Base-by-base conservation (phyloP, 2,113 vertebrate species). In the Callopanchax toddi region DNA sequence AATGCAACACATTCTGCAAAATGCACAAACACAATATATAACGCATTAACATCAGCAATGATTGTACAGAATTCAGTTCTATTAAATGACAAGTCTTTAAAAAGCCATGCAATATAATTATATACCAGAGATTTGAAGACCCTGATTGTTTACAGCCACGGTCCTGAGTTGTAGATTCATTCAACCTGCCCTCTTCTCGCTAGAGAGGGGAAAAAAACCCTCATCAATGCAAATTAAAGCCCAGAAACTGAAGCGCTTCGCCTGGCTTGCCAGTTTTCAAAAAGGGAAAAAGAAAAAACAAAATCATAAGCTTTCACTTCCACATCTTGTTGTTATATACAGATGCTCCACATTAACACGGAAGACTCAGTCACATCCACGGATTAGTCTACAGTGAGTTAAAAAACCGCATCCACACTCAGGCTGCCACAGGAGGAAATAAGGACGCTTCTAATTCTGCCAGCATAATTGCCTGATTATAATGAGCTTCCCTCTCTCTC, bases 201-300 rank as follows among this genome's bases (percentile, higher is more conserved):
- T 32, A 20, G 17, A 4, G 40, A 43, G 29, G 29, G 29, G 1
- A 76, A 84, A 92, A 91, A 92, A 92, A 90, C 89, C n/a, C n/a
- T 87, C 91, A 93, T 95, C 94, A 93, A 92, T 93, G 93, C 92
- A 94, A 96, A 95, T 94, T 83, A 94, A 91, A 88, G 88, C 85
- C 90, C 92, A 78, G 42, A 92, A 90, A 86, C 87, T 88, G 56
- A 7, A 34, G 78, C 93, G 87, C 71, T 85, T 79, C 55, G 67
- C 83, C 78, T 86, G 88, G 90, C 86, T 92, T 91, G 92, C 90
- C 90, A 85, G 90, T 84, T 82, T 56, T 84, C 89, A 29, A 55
- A 87, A 79, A 51, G 16, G 26, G 36, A 42, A 43, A 26, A 40
- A 87, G 76, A 18, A 26, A 32, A 13, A 42, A 89, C 90, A 85